Percentiles rank a stretch among this genome's conserved stretches.
These are phyloP conservation scores for Nyctibius bracteatus DNA, from an alignment of 2,113 vertebrate species.

Conservation along the genomic window DNA sequence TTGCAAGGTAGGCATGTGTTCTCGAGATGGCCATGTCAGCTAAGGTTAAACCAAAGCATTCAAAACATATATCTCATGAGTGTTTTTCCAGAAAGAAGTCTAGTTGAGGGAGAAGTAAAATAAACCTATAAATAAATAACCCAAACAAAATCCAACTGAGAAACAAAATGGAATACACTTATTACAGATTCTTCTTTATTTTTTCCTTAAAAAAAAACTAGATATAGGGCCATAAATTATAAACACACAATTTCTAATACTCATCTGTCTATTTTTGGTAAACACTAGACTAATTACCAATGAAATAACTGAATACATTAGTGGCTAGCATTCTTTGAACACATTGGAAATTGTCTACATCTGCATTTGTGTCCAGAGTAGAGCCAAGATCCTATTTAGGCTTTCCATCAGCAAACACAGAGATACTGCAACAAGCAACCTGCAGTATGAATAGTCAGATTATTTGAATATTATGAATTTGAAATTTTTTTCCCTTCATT, in stretches of 20 bases:
- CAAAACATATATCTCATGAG: neutral
- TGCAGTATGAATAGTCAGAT: neutral
- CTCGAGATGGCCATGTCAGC: neutral
- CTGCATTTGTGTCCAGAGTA: neutral
- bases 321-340: neutral
- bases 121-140: neutral
- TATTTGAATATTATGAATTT: neutral
- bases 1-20: neutral
- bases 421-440: neutral
- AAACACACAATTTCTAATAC: neutral
- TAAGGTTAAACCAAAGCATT: neutral
- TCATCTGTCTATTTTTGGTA: neutral
- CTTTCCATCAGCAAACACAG: neutral
- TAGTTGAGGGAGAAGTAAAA: neutral
- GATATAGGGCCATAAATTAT: neutral
- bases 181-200: neutral
- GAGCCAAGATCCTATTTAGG: neutral
- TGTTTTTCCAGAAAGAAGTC: neutral
- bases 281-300: neutral
- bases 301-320: neutral
- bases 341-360: neutral
- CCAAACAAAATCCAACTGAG: neutral
- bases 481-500: neutral
- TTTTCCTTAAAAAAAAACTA: neutral
- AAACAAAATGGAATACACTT: neutral